Evolutionary conservation across 2,888 invertebrate species (phyloP), one percentile per base, ranked within the genome.

Genomic region (Atherix ibis): DNA sequence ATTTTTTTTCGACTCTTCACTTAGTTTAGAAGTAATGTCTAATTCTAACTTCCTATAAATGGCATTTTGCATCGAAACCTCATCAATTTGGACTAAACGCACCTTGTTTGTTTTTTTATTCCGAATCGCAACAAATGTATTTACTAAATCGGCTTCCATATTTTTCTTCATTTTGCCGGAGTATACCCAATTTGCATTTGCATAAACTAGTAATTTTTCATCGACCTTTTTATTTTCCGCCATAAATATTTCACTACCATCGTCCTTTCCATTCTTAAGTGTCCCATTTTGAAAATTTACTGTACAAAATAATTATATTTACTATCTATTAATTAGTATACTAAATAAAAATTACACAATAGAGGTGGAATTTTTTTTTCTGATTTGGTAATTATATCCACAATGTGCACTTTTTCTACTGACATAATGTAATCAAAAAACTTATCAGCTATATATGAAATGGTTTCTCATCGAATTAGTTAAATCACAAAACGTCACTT

Each of bases 221-320:
- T 36, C 38, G 2, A 39, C 29, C 22, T 26, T 34, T 8, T 45
- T 40, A 2, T 36, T 22, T 15, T 9, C 14, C 12, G 48, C 38
- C 2, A 45, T 37, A 10, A 43, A 43, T 15, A 47, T 57, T 3
- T 48, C 36, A 0, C 45, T 48, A 0, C 30, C 38, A 9, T 46
- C 36, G 4, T 46, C 44, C 4, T 40, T 39, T 16, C 46, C 37
- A 12, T 43, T 41, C 1, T 42, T 40, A 1, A 59, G 35, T 6
- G 42, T 37, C 3, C 58, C 58, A 39, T 59, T 59, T 40, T 58
- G 58, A 26, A 61, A 59, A 40, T 50, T 47, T 5, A 59, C 58
- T 59, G 31, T 2, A 36, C n/a, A n/a, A n/a, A n/a, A n/a, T n/a
- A n/a, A n/a, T n/a, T n/a, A n/a, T n/a, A n/a, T n/a, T n/a, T n/a